Percentiles rank a stretch among this genome's conserved stretches.
These are phyloP conservation scores for Pentalonia nigronervosa DNA, from an alignment of 1,140 invertebrate species.

Conservation along the genomic window DNA sequence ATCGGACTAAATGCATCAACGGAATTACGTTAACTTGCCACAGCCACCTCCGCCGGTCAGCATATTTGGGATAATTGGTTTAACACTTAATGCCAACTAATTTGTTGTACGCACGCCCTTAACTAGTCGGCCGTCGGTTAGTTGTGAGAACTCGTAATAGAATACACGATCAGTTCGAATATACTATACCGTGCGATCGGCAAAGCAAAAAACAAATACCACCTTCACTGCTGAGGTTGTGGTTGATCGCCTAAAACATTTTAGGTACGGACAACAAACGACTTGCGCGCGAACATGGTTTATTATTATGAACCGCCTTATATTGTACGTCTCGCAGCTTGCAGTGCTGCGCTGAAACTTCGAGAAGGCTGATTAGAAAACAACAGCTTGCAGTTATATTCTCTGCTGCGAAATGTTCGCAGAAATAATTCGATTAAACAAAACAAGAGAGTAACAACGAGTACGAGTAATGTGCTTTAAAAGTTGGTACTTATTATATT, in stretches of 20 bases:
- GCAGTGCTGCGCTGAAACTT: neutral
- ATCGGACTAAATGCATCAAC: conserved; percentile 6
- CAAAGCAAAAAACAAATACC: neutral
- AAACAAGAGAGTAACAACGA: neutral
- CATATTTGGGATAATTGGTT: conserved; percentile 34
- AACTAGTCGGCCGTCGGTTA: conserved; percentile 4
- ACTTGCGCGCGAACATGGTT: neutral
- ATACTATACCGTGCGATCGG: neutral
- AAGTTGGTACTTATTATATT: too few species aligned
- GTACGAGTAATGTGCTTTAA: too few species aligned
- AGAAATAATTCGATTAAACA: neutral
- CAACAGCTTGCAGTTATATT: neutral
- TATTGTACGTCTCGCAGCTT: neutral
- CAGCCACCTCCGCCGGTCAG: neutral
- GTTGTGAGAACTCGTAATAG: conserved; percentile 31
- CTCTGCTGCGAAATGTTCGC: too few species aligned
- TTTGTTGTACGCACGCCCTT: conserved; percentile 17
- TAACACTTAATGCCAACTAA: conserved; percentile 50
- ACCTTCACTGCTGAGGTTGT: neutral
- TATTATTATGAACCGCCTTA: neutral
- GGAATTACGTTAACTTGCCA: conserved; percentile 24
- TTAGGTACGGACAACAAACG: neutral
- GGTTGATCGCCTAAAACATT: neutral
- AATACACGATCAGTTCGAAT: conserved; percentile 5
- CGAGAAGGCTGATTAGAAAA: neutral